Evolutionary conservation across 2,888 invertebrate genomes (phyloP).

Genomic region (Micropterix aruncella): DNA sequence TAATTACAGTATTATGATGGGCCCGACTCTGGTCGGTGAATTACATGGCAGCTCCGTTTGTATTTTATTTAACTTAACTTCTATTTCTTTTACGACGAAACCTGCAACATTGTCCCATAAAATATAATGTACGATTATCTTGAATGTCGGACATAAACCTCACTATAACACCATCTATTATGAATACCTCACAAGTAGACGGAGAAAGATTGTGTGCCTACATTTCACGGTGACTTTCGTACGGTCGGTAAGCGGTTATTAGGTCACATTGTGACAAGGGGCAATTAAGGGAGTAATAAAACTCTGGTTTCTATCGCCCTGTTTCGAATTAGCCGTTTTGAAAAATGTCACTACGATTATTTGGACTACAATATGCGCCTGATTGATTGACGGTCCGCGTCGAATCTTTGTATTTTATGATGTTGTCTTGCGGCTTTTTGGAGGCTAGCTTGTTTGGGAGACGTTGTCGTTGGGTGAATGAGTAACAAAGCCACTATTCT

Average conservation of each 20-base stretch:
- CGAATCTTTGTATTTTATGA: background rate
- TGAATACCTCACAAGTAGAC: background rate
- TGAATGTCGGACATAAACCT: no score
- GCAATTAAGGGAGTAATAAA: background rate
- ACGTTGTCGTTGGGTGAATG: no score
- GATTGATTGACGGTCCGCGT: background rate
- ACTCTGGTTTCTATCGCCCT: background rate
- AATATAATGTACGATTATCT: no score
- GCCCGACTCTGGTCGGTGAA: no score
- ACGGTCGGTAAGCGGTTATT: background rate
- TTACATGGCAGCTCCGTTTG: no score
- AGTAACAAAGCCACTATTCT: no score
- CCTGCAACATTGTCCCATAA: no score
- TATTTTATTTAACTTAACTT: no score
- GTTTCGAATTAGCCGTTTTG: background rate
- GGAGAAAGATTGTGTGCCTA: no score
- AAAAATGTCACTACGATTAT: background rate
- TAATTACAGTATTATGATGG: no score
- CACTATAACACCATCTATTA: background rate
- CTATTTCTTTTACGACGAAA: no score
- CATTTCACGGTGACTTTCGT: background rate
- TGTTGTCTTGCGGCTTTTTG: background rate
- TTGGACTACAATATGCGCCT: background rate
- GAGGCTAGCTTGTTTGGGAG: background rate
- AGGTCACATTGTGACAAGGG: background rate